Evolutionary conservation across 30 jellyfish, hydroid and myxozoan species (phyloP).

Genomic region (Hydractinia symbiolongicarpus): DNA sequence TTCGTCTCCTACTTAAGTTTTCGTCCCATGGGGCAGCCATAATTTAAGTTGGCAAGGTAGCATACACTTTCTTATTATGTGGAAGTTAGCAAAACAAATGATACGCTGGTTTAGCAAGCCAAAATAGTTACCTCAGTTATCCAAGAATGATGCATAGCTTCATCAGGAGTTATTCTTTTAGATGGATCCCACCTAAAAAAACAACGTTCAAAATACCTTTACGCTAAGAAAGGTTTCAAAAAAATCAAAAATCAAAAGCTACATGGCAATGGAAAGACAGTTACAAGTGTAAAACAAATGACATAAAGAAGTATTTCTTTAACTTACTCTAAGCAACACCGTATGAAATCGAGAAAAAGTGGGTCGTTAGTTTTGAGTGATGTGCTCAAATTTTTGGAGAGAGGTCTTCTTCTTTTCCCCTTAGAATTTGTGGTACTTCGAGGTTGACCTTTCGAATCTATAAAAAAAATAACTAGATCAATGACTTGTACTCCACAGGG

Average conservation of each 20-base stretch:
- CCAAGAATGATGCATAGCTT: slow-evolving; percentile 87
- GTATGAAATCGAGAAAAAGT: slow-evolving; percentile 62
- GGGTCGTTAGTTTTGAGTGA: slow-evolving; percentile 78
- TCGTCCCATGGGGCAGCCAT: too few species aligned
- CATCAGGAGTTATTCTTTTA: slow-evolving; percentile 87
- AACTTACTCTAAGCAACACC: slow-evolving; percentile 83
- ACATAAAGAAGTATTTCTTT: not conserved
- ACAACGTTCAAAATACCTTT: not conserved
- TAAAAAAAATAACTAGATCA: not conserved
- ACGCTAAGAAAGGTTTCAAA: not conserved
- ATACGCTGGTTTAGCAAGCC: not conserved
- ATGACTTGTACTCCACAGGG: too few species aligned
- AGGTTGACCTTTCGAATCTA: slow-evolving; percentile 94
- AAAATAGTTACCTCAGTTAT: slow-evolving; percentile 60
- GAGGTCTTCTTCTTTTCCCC: slow-evolving; percentile 59
- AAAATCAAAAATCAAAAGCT: not conserved
- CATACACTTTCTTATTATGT: too few species aligned
- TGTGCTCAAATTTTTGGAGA: slow-evolving; percentile 58
- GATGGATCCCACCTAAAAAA: slow-evolving; percentile 86
- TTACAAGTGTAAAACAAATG: not conserved
- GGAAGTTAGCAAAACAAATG: not conserved
- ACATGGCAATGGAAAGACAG: too few species aligned
- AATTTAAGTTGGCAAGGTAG: too few species aligned
- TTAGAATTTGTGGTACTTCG: slow-evolving; percentile 77
- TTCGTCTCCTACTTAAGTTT: too few species aligned